Conservation (phyloP, 2,113 vertebrate genomes). For the Aix galericulata region DNA sequence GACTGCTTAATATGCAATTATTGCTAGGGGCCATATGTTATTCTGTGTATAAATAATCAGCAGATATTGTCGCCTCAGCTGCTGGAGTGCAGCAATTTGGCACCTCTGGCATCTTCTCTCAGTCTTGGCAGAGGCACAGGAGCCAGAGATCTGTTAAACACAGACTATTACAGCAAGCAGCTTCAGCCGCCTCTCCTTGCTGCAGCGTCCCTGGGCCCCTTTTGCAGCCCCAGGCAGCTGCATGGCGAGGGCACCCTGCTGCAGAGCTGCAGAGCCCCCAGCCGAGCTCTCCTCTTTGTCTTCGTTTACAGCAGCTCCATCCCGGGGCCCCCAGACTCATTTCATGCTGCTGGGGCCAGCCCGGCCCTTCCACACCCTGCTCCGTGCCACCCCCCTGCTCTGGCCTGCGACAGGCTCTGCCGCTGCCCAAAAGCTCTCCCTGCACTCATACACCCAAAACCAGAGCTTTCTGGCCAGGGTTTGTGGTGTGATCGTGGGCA, state of each 20-base stretch:
- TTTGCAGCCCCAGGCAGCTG: neutral
- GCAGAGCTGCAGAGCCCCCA: neutral
- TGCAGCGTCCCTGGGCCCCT: too few species aligned
- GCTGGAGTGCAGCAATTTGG: neutral
- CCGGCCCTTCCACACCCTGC: too few species aligned
- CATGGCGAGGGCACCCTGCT: too few species aligned
- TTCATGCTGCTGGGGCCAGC: too few species aligned
- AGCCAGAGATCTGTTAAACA: neutral
- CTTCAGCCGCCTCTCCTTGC: neutral
- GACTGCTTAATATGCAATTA: neutral
- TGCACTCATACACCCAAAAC: too few species aligned
- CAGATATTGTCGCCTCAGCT: neutral
- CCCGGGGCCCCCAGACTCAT: too few species aligned
- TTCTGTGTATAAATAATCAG: neutral
- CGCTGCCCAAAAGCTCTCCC: too few species aligned
- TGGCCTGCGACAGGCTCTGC: too few species aligned
- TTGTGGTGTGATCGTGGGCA: too few species aligned
- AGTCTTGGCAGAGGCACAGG: neutral
- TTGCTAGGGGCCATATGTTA: neutral
- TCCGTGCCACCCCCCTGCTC: too few species aligned
- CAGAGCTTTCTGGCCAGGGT: too few species aligned
- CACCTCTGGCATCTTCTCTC: neutral
- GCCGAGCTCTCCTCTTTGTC: neutral
- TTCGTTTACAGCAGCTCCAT: neutral
- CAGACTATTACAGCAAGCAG: too few species aligned